phyloP scores from a whole-genome alignment of 2,113 vertebrate genomes.

The Eonycteris spelaea region DNA sequence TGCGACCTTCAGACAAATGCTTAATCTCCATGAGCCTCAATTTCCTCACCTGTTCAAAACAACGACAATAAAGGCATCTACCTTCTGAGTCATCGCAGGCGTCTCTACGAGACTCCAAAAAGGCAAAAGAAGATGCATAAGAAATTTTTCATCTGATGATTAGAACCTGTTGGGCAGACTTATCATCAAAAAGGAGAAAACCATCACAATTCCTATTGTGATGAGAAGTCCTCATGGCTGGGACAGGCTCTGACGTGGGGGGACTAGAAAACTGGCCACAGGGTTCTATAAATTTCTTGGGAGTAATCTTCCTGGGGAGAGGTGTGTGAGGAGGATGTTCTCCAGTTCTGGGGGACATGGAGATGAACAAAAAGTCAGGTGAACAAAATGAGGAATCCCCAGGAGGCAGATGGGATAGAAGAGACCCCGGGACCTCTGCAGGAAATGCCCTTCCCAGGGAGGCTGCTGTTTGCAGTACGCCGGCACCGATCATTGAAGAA shows the following conservation, averaged over 20 bases:
- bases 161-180: neutral
- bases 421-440: accelerated
- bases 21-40: neutral
- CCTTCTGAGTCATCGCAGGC: neutral
- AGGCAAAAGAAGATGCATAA: neutral
- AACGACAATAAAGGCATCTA: neutral
- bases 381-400: too few relatives aligned
- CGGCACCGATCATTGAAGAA: neutral
- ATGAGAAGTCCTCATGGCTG: too few relatives aligned
- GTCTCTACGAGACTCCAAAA: neutral
- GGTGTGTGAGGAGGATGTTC: too few relatives aligned
- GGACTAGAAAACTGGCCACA: neutral
- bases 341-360: neutral
- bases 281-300: neutral
- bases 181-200: neutral
- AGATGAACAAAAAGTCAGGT: neutral
- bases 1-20: neutral
- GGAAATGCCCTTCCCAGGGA: neutral
- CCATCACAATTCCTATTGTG: neutral
- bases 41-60: neutral
- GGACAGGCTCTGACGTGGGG: too few relatives aligned
- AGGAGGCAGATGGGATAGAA: accelerated
- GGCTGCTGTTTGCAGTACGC: accelerated
- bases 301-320: neutral
- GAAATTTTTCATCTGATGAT: neutral